phyloP scores from a whole-genome alignment of 2,797 vertebrate genomes.

The Heteromormyrus szaboi region DNA sequence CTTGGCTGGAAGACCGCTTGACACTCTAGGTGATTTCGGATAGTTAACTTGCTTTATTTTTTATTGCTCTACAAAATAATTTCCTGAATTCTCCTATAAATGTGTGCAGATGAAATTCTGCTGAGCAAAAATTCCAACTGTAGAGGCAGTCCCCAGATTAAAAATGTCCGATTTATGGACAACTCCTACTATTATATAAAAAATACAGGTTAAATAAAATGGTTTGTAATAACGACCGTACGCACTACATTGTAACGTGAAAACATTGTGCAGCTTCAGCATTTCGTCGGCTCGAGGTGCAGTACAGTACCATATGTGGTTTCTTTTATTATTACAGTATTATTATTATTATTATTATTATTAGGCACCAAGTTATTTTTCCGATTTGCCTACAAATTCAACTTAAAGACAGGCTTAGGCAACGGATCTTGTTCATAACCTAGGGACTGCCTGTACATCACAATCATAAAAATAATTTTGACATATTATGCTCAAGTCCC shows the following conservation, averaged over 20 bases:
- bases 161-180: neutral
- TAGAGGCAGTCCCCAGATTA: neutral
- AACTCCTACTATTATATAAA: neutral
- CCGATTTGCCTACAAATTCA: neutral
- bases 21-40: slow-evolving; percentile 38
- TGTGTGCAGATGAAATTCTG: neutral
- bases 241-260: neutral
- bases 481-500: neutral
- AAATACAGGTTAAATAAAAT: neutral
- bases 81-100: neutral
- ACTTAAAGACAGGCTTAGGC: neutral
- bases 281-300: neutral
- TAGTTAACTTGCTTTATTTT: neutral
- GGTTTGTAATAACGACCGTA: neutral
- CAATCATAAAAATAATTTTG: neutral
- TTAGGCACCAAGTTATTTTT: neutral
- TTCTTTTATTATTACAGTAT: neutral
- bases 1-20: slow-evolving; percentile 50
- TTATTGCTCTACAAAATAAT: neutral
- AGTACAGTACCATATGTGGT: neutral
- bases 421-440: neutral
- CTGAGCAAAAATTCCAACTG: neutral
- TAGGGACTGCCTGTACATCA: neutral
- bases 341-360: neutral
- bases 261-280: neutral